Percentiles rank a stretch among this genome's conserved stretches.
phyloP scores from a whole-genome alignment of 1,140 invertebrate genomes.

The fruit fly (Drosophila melanogaster) region Release_6_plus_ISO1_MT NC_004354.4:11380001-11380500 shows the following conservation, averaged over 20 bases:
- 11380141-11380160: conserved; percentile 21
- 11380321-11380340: conserved; percentile 53
- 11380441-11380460: conserved; percentile 32
- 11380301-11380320: conserved; percentile 1
- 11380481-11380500: conserved; percentile 61
- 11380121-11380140: conserved; percentile 29
- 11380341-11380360: conserved; percentile 62
- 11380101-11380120: conserved; percentile 30
- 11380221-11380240: conserved; percentile 25
- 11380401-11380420: not conserved
- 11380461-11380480: conserved; percentile 51
- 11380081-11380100: conserved; percentile 23
- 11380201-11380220: not conserved
- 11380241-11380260: conserved; percentile 76
- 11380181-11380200: not conserved
- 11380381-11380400: not conserved
- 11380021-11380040: not conserved
- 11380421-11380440: conserved; percentile 5
- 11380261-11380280: conserved; percentile 57
- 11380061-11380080: conserved; percentile 1
- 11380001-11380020: too few species aligned
- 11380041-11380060: not conserved
- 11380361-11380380: conserved; percentile 51
- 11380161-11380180: conserved; percentile 10
- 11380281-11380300: conserved; percentile 30